Conservation (phyloP, 2,888 invertebrate genomes). For the Drosophila anomalipes region DNA sequence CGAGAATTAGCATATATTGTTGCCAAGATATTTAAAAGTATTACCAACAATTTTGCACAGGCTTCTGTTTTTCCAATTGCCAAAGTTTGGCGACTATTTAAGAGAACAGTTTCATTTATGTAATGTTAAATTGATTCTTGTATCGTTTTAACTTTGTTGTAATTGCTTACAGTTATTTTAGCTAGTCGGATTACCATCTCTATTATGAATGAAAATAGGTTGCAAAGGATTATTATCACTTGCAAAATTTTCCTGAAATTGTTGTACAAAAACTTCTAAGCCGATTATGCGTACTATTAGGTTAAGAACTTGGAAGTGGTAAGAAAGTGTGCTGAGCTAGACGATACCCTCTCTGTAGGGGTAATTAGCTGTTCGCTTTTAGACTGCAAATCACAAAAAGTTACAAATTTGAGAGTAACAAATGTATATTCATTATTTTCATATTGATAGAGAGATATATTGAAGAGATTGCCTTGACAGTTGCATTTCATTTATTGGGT, state of each 20-base stretch:
- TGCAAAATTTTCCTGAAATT: neutral
- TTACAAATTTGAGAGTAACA: neutral
- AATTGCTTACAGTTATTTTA: neutral
- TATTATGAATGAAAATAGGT: neutral
- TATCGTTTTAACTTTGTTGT: neutral
- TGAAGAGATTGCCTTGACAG: neutral
- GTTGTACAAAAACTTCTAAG: slow-evolving; percentile 1
- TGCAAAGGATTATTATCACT: neutral
- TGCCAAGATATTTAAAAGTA: neutral
- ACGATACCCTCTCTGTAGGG: neutral
- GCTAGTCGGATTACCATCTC: neutral
- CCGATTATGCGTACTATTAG: slow-evolving; percentile 2
- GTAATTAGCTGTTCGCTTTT: neutral
- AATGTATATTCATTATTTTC: neutral
- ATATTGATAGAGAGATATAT: neutral
- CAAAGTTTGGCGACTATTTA: neutral
- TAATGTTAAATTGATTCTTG: neutral
- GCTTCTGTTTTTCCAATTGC: neutral
- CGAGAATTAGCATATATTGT: neutral
- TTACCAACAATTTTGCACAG: neutral
- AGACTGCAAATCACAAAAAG: neutral
- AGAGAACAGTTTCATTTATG: neutral
- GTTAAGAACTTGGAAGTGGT: neutral
- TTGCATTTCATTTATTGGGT: neutral
- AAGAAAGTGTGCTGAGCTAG: too few relatives aligned